These are phyloP conservation scores for Diaprepes abbreviatus DNA, from an alignment of 2,888 invertebrate species.

Conservation along the genomic window DNA sequence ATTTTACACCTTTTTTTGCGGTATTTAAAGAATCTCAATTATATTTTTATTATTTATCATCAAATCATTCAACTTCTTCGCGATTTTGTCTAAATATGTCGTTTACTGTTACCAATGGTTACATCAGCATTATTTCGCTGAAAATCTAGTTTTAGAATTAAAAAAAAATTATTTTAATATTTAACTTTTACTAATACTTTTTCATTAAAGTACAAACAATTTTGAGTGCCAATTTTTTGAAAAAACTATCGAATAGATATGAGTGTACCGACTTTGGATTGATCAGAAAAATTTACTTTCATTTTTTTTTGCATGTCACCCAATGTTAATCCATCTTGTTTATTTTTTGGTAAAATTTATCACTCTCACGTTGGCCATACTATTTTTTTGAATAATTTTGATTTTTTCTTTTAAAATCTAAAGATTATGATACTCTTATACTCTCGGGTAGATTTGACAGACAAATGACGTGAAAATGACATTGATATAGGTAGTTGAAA, in stretches of 20 bases:
- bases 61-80: neutral
- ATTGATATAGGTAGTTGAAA: too few species aligned
- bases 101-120: too few species aligned
- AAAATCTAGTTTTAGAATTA: constrained; percentile 22
- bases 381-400: too few species aligned
- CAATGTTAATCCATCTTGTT: too few species aligned
- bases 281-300: constrained; percentile 18
- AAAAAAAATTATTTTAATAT: constrained; percentile 25
- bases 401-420: too few species aligned
- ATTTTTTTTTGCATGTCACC: too few species aligned
- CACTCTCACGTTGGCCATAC: too few species aligned
- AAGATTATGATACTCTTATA: too few species aligned
- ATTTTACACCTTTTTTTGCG: constrained; percentile 3
- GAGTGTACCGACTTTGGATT: constrained; percentile 22
- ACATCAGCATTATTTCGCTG: constrained; percentile 14
- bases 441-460: too few species aligned
- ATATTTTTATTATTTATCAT: neutral
- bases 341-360: too few species aligned
- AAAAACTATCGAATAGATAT: constrained; percentile 43
- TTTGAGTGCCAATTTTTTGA: constrained; percentile 59
- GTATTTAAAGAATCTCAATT: constrained; percentile 16
- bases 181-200: constrained; percentile 46
- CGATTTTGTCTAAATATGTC: too few species aligned
- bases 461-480: too few species aligned
- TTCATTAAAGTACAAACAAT: constrained; percentile 58